Base-by-base conservation (phyloP, 2,888 invertebrate genomes). In the Smittia aterrima region DNA sequence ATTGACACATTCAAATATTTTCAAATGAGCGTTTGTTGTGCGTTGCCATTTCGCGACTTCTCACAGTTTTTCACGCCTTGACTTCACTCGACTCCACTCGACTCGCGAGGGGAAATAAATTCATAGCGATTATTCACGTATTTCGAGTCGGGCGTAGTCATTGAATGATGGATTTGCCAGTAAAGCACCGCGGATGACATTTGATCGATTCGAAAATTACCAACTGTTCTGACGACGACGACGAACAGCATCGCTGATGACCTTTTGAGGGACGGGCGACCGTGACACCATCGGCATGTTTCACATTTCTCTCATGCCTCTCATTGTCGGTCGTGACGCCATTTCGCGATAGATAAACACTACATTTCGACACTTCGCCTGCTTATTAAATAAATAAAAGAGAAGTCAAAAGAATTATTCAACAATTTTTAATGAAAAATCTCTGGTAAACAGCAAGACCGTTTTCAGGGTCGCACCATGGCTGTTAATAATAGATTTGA, bases 401-500 rank as follows among this genome's bases (percentile, higher is more conserved):
- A 68, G n/a, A n/a, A n/a, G n/a, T n/a, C n/a, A 68, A 16, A 68
- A 47, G n/a, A n/a, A 16, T 47, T 47, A 47, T 16, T 7, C 47
- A 47, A 68, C 68, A 47, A 24, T n/a, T n/a, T n/a, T 41, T 68
- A 68, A 68, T 68, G 68, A 68, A 47, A 38, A 40, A 66, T 41
- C 22, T 16, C n/a, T n/a, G n/a, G 18, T n/a, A 67, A 68, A 68
- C 68, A 68, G 24, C 68, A 47, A n/a, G n/a, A 68, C 68, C 68
- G 68, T 68, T 68, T 68, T 68, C 68, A 68, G 41, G 68, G 68
- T 47, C 68, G 25, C 47, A 18, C 38, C 66, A 66, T 13, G 20
- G 66, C 20, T 20, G 66, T 66, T 66, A 66, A 66, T 66, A 38
- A 66, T 66, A 66, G 66, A 66, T 66, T 66, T 38, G 66, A 66